Conservation (phyloP, 2,888 invertebrate genomes). For the Steinernema carpocapsae region DNA sequence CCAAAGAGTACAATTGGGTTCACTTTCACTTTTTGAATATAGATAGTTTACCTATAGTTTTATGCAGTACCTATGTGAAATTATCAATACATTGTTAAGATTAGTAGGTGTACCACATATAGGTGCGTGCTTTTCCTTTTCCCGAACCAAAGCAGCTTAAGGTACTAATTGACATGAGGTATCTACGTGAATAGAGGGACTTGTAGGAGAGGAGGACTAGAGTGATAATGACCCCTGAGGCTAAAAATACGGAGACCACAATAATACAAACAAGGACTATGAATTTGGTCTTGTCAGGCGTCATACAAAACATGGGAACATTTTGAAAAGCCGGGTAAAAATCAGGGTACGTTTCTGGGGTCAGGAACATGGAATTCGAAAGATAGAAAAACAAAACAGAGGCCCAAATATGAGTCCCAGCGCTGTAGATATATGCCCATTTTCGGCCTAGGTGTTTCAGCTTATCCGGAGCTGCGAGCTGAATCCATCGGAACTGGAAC, state of each 20-base stretch:
- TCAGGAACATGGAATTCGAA: background rate
- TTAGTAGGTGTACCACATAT: no score
- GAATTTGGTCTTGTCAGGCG: background rate
- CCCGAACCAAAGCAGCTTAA: no score
- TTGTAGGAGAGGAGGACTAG: background rate
- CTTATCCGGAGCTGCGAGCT: background rate
- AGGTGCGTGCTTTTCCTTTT: no score
- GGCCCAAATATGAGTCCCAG: background rate
- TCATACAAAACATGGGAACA: background rate
- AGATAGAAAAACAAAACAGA: background rate
- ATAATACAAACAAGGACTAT: background rate
- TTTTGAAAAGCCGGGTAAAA: background rate
- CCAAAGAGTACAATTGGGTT: no score
- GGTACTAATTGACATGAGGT: background rate
- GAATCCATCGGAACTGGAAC: conserved; percentile 19
- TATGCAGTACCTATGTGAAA: no score
- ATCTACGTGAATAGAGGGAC: background rate
- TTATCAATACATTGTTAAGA: no score
- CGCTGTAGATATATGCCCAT: background rate
- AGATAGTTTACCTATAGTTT: no score
- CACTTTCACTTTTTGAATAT: no score
- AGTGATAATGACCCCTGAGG: background rate
- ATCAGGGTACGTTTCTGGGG: background rate
- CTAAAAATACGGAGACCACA: background rate
- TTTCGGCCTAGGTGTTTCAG: background rate